These are phyloP conservation scores for Caenorhabditis drosophilae DNA, from an alignment of 2,888 invertebrate genomes.

Conservation along the genomic window DNA sequence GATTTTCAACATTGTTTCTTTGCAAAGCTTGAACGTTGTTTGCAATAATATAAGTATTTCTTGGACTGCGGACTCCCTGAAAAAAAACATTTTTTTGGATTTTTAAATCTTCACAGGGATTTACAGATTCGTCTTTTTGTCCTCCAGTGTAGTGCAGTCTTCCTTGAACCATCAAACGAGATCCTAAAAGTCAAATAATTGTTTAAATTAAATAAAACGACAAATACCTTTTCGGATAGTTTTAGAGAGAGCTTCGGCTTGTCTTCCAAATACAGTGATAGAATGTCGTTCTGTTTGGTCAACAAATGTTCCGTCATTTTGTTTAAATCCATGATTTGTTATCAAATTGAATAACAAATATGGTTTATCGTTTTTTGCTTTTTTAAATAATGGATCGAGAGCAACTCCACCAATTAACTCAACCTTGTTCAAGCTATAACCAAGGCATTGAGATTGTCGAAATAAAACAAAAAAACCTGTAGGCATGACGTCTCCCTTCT, in stretches of 20 bases:
- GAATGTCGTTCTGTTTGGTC: constrained; percentile 49
- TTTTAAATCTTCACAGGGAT: not conserved
- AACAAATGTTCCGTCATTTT: constrained; percentile 19
- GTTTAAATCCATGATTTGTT: constrained; percentile 47
- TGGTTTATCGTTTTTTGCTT: constrained; percentile 46
- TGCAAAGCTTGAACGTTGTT: constrained; percentile 31
- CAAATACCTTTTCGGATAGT: constrained; percentile 48
- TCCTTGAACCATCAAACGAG: constrained; percentile 55
- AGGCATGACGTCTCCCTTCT: constrained; percentile 23
- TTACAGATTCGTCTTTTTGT: constrained; percentile 26
- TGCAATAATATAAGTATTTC: constrained; percentile 53
- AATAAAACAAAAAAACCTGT: too few species aligned
- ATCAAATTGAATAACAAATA: constrained; percentile 56
- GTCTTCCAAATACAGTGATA: constrained; percentile 52
- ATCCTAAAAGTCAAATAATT: too few species aligned
- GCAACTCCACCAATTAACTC: constrained; percentile 62
- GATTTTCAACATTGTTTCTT: not conserved
- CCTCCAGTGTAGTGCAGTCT: constrained; percentile 58
- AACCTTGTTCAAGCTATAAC: constrained; percentile 58
- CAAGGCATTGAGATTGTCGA: too few species aligned
- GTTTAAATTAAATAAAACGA: too few species aligned
- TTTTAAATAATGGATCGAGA: constrained; percentile 41
- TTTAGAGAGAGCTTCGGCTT: constrained; percentile 38
- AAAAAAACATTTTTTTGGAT: constrained; percentile 1
- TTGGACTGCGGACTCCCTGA: constrained; percentile 49